Evolutionary conservation across 2,797 vertebrate genomes (phyloP).

Genomic region (Tokudaia muenninki): DNA sequence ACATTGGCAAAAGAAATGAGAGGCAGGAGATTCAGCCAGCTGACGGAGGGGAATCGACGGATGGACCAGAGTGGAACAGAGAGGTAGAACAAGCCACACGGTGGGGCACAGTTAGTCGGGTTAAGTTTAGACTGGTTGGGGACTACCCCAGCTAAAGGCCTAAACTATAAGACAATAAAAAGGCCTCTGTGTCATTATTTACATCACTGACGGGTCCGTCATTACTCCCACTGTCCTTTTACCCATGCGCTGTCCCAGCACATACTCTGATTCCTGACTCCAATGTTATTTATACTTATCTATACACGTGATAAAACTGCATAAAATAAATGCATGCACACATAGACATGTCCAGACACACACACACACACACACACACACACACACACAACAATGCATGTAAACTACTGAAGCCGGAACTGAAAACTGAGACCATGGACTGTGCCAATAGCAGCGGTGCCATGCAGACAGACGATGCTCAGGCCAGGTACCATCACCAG

Average conservation of each 20-base stretch:
- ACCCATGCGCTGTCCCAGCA: no score
- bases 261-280: neutral
- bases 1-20: neutral
- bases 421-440: neutral
- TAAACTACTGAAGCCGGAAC: neutral
- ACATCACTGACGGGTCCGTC: neutral
- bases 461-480: neutral
- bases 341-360: neutral
- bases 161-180: neutral
- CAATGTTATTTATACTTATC: neutral
- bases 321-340: neutral
- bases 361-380: neutral
- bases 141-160: neutral
- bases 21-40: neutral
- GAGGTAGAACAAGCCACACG: neutral
- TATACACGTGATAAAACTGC: neutral
- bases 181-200: neutral
- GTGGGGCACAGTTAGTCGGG: neutral
- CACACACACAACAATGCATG: neutral
- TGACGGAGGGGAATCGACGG: neutral
- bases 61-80: neutral
- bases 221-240: no score
- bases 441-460: neutral
- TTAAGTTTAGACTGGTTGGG: neutral
- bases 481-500: neutral